Evolutionary conservation across 2,888 invertebrate species (phyloP).

Genomic region (Fragum sueziense): DNA sequence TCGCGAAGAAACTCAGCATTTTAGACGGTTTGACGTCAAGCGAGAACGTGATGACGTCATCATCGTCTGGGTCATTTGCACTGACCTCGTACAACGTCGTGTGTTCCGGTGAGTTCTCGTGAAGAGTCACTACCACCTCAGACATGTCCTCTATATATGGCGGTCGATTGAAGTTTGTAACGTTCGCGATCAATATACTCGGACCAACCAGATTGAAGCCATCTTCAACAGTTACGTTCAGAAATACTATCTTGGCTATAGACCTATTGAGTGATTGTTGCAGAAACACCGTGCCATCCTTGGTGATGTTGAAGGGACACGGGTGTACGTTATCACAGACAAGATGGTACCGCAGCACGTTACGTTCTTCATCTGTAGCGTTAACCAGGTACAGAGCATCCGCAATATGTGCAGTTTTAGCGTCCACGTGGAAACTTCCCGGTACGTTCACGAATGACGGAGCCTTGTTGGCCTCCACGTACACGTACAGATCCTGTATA

Average conservation of each 20-base stretch:
- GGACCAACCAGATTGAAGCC: constrained; percentile 40
- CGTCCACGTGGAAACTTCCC: constrained; percentile 21
- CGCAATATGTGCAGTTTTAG: constrained; percentile 29
- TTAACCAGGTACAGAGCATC: constrained; percentile 36
- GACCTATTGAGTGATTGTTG: constrained; percentile 19
- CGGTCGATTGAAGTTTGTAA: constrained; percentile 38
- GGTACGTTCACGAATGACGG: constrained; percentile 42
- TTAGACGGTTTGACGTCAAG: constrained; percentile 30
- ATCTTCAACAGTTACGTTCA: constrained; percentile 36
- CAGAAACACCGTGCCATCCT: constrained; percentile 34
- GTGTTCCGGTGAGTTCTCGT: constrained; percentile 42
- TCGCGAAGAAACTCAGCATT: constrained; percentile 35
- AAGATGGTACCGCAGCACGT: constrained; percentile 22
- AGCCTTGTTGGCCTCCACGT: constrained; percentile 42
- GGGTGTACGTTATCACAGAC: constrained; percentile 34
- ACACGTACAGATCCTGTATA: constrained; percentile 30
- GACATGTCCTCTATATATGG: constrained; percentile 42
- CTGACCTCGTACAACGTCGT: constrained; percentile 33
- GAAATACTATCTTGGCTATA: constrained; percentile 24
- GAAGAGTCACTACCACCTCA: constrained; percentile 3
- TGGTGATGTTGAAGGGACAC: constrained; percentile 45
- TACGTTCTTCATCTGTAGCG: constrained; percentile 30
- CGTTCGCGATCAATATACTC: constrained; percentile 33
- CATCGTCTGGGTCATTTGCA: constrained; percentile 34
- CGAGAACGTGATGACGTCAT: constrained; percentile 37